phyloP scores from a whole-genome alignment of 2,113 vertebrate species.

The Sterrhoptilus dennistouni region DNA sequence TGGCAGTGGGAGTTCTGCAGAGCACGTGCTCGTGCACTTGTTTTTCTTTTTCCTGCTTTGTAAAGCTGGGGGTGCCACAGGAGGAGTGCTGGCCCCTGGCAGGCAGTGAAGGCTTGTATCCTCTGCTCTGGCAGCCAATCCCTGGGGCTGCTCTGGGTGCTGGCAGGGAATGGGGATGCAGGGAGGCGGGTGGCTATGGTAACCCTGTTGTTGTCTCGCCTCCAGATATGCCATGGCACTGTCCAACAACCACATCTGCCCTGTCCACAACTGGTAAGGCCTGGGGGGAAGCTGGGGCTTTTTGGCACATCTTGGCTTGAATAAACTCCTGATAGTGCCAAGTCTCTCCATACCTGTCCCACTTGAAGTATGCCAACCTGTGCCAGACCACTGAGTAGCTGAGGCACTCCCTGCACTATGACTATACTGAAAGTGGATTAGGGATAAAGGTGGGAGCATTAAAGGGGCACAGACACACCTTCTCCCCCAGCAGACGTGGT shows the following conservation, averaged over 20 bases:
- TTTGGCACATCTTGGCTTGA: rapidly evolving
- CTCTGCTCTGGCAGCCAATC: rapidly evolving
- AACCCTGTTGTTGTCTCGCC: not conserved
- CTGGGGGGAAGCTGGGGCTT: not conserved
- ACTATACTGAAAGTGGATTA: rapidly evolving
- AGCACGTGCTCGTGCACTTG: not conserved
- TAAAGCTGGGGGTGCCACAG: not conserved
- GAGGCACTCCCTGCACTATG: not conserved
- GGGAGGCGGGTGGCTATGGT: rapidly evolving
- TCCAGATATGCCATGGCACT: conserved; percentile 88
- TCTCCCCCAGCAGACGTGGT: not conserved
- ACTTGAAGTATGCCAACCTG: rapidly evolving
- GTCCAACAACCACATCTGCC: conserved; percentile 90
- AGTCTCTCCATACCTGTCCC: not conserved
- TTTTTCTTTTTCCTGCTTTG: not conserved
- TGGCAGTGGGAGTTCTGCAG: rapidly evolving
- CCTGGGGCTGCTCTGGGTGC: not conserved
- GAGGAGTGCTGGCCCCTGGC: not conserved
- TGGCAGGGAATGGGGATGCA: not conserved
- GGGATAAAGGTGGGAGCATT: not conserved
- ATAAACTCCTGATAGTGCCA: rapidly evolving
- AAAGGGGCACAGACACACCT: not conserved
- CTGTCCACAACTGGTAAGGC: conserved; percentile 87
- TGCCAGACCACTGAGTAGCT: not conserved
- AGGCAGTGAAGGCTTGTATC: not conserved